These are phyloP conservation scores for Conops quadrifasciatus DNA, from an alignment of 2,888 invertebrate genomes.

Conservation along the genomic window DNA sequence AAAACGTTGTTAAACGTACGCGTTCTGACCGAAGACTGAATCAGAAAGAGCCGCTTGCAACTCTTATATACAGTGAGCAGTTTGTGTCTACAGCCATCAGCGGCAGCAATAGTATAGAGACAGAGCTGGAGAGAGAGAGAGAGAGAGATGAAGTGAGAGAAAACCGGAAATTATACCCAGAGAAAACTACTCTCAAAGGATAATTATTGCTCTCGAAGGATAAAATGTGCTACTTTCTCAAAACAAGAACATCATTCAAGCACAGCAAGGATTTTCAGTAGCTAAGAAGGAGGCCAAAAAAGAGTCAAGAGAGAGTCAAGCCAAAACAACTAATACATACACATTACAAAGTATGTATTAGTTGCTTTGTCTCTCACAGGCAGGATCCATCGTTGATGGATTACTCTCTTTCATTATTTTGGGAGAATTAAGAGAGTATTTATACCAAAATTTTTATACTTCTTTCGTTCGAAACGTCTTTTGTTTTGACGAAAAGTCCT, in stretches of 20 bases:
- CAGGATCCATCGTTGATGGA: too few species aligned
- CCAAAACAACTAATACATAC: too few species aligned
- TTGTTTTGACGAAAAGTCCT: too few species aligned
- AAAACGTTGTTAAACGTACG: constrained; percentile 43
- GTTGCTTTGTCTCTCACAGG: too few species aligned
- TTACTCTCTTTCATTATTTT: too few species aligned
- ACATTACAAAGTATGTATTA: too few species aligned
- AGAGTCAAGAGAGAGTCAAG: not conserved
- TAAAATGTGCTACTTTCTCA: not conserved
- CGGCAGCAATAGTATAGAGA: not conserved
- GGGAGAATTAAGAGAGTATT: too few species aligned
- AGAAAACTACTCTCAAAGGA: constrained; percentile 1
- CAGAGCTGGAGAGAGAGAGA: not conserved
- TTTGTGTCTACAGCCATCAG: not conserved
- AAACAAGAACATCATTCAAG: not conserved
- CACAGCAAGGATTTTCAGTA: too few species aligned
- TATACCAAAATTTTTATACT: too few species aligned
- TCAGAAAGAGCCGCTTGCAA: constrained; percentile 48
- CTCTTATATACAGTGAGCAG: constrained; percentile 53
- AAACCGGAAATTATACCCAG: not conserved
- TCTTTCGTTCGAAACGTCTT: too few species aligned
- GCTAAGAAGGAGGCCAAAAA: not conserved
- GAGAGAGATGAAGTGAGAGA: not conserved
- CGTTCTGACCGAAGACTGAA: constrained; percentile 55
- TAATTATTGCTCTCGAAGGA: not conserved